Evolutionary conservation across 2,113 vertebrate genomes (phyloP).

Genomic region (Caracal caracal): DNA sequence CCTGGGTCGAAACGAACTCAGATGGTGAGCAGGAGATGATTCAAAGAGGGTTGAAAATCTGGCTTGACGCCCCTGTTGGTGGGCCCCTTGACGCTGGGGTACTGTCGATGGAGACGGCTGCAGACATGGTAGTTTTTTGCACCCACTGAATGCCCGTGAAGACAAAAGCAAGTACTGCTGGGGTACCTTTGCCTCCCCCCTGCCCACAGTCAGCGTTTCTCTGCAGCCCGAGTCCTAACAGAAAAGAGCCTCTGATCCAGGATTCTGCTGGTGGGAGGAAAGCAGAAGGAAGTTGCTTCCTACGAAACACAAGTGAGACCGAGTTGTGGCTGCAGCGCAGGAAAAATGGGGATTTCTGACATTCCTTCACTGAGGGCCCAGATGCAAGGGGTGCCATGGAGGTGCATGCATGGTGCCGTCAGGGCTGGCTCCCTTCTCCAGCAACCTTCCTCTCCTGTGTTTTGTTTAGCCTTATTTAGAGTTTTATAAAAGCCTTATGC

Average conservation of each 20-base stretch:
- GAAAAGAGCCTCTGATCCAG: background rate
- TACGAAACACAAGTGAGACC: background rate
- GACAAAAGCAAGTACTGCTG: background rate
- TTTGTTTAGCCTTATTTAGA: background rate
- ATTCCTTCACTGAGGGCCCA: background rate
- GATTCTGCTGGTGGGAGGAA: background rate
- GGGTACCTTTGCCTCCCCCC: background rate
- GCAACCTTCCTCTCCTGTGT: conserved; percentile 17
- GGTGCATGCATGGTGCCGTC: background rate
- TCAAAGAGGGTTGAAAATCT: background rate
- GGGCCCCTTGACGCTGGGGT: fast-evolving
- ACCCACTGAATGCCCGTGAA: background rate
- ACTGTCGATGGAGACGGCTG: background rate
- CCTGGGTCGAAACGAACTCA: background rate
- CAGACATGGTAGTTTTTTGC: background rate
- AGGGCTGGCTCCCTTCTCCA: background rate
- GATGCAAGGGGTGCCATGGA: background rate
- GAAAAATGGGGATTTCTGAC: background rate
- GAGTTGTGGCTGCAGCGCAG: background rate
- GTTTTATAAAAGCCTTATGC: conserved; percentile 55
- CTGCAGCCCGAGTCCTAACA: background rate
- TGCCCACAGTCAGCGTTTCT: background rate
- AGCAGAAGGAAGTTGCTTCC: conserved; percentile 8
- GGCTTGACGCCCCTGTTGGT: background rate
- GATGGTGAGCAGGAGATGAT: background rate